Conservation (phyloP, 2,113 vertebrate genomes). For the Tursiops truncatus region DNA sequence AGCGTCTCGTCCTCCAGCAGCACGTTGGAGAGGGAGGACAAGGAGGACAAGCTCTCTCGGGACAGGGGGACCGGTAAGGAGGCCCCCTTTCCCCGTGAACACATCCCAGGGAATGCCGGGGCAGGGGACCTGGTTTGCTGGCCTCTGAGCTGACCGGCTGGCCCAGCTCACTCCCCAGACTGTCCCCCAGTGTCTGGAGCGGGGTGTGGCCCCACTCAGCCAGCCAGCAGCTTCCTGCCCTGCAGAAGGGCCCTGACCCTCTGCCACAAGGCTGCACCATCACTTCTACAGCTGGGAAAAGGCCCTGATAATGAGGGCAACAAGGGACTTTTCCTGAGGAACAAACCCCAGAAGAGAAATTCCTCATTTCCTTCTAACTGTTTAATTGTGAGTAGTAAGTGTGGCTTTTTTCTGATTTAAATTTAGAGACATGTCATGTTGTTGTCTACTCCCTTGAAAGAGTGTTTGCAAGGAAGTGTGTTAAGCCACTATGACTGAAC, state of each 20-base stretch:
- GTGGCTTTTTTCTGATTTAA: neutral
- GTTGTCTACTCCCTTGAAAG: neutral
- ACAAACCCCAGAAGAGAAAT: neutral
- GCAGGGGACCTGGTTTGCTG: neutral
- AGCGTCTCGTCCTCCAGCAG: constrained; percentile 98
- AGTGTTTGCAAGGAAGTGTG: neutral
- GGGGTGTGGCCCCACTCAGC: neutral
- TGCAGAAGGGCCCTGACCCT: neutral
- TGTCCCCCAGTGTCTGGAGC: neutral
- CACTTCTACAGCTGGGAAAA: neutral
- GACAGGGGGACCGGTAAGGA: constrained; percentile 90
- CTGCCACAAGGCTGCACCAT: neutral
- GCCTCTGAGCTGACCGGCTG: neutral
- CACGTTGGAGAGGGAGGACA: constrained; percentile 97
- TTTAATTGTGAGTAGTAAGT: neutral
- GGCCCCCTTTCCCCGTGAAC: constrained; percentile 59
- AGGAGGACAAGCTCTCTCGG: constrained; percentile 90
- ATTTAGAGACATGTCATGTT: neutral
- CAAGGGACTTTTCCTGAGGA: neutral
- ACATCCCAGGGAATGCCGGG: neutral
- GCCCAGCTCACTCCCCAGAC: neutral
- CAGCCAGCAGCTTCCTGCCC: neutral
- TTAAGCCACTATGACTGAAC: neutral
- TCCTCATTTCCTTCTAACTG: neutral
- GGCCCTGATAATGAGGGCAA: neutral